phyloP scores from a whole-genome alignment of 2,113 vertebrate genomes.

The Ophthalmolycus amberensis region DNA sequence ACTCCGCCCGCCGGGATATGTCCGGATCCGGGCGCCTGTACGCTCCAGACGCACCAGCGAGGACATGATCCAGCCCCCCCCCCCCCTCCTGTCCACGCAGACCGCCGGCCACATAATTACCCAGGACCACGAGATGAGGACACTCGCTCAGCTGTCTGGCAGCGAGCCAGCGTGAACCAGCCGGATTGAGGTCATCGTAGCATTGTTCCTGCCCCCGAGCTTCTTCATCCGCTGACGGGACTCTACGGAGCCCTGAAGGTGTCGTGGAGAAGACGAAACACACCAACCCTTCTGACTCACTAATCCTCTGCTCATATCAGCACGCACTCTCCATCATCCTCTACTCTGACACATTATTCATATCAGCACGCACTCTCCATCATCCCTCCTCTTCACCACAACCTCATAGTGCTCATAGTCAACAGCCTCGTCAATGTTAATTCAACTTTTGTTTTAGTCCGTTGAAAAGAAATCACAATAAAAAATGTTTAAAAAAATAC shows the following conservation, averaged over 20 bases:
- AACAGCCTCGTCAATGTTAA: too few relatives aligned
- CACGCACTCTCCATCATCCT: too few relatives aligned
- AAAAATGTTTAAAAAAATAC: too few relatives aligned
- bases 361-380: too few relatives aligned
- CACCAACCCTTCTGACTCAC: not conserved
- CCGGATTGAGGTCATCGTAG: slow-evolving; percentile 68
- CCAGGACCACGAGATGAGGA: slow-evolving; percentile 72
- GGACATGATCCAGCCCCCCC: slow-evolving; percentile 74
- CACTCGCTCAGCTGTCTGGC: slow-evolving; percentile 57
- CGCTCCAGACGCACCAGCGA: slow-evolving; percentile 45
- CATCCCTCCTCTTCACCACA: too few relatives aligned
- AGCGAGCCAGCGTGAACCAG: slow-evolving; percentile 59
- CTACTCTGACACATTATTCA: too few relatives aligned
- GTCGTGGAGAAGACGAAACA: not conserved
- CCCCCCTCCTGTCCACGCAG: slow-evolving; percentile 64
- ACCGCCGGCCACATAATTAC: slow-evolving; percentile 9
- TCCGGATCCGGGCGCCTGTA: slow-evolving; percentile 37
- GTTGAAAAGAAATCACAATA: too few relatives aligned
- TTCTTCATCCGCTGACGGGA: slow-evolving; percentile 47
- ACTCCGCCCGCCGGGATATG: slow-evolving; percentile 13
- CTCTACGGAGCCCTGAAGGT: not conserved
- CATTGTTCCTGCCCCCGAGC: slow-evolving; percentile 44
- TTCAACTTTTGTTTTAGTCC: too few relatives aligned
- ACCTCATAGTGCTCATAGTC: too few relatives aligned
- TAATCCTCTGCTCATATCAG: not conserved